Conservation (phyloP, 2,797 vertebrate species). For the Rhadinocentrus ornatus region DNA sequence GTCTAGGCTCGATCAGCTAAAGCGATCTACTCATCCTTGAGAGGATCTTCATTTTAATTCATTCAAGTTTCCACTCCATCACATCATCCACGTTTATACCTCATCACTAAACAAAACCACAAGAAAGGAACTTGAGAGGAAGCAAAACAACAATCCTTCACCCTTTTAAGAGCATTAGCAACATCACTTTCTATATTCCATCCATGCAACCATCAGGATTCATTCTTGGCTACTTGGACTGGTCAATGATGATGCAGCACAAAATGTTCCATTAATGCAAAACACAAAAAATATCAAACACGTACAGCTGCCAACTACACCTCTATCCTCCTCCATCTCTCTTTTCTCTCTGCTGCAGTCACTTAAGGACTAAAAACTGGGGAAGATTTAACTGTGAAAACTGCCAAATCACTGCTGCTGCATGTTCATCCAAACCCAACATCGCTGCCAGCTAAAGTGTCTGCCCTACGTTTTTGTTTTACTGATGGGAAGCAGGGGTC, state of each 20-base stretch:
- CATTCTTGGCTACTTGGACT: slow-evolving; percentile 45
- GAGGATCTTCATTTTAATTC: slow-evolving; percentile 7
- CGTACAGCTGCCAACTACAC: slow-evolving; percentile 44
- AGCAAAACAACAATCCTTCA: slow-evolving; percentile 17
- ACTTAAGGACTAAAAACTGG: slow-evolving; percentile 38
- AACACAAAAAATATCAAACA: slow-evolving; percentile 57
- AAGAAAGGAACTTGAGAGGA: slow-evolving; percentile 7
- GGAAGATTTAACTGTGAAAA: slow-evolving; percentile 51
- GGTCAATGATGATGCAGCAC: slow-evolving; percentile 66
- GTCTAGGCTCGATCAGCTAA: slow-evolving; percentile 2
- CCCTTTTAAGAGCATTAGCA: slow-evolving; percentile 22
- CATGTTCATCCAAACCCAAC: slow-evolving; percentile 46
- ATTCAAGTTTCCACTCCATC: slow-evolving; percentile 29
- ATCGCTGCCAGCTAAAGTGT: slow-evolving; percentile 14
- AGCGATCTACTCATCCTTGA: slow-evolving; percentile 1
- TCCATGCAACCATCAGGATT: slow-evolving; percentile 47
- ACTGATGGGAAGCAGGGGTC: slow-evolving; percentile 34
- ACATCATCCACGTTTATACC: slow-evolving; percentile 10
- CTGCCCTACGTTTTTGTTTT: slow-evolving; percentile 15
- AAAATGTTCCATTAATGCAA: slow-evolving; percentile 64
- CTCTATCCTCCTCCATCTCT: slow-evolving; percentile 3
- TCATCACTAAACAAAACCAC: slow-evolving; percentile 20
- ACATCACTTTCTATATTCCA: slow-evolving; percentile 29
- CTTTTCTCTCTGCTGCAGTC: slow-evolving; percentile 40
- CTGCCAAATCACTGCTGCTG: slow-evolving; percentile 65